Percentiles rank a stretch among this genome's conserved stretches.
Evolutionary conservation across 1,140 invertebrate genomes (phyloP).

Genomic region (Danaus melanippus): DNA sequence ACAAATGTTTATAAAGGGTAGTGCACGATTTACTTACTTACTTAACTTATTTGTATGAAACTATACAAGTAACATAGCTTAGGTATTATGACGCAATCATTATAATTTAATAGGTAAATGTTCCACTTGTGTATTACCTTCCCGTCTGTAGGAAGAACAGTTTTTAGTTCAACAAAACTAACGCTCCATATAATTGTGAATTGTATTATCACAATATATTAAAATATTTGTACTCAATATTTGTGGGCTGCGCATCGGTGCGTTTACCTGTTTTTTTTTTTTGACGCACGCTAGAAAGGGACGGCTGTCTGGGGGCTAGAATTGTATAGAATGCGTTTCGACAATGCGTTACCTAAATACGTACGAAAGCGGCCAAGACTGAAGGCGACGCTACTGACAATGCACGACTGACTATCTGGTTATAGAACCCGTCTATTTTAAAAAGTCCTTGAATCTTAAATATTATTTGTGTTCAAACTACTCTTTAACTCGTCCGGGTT

Average conservation of each 20-base stretch:
- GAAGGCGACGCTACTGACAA: slow-evolving; percentile 62
- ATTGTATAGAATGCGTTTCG: slow-evolving; percentile 49
- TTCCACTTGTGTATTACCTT: too few species aligned
- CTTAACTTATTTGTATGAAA: too few species aligned
- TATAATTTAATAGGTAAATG: too few species aligned
- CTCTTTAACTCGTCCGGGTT: slow-evolving; percentile 41
- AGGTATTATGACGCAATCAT: too few species aligned
- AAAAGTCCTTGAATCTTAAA: slow-evolving; percentile 7
- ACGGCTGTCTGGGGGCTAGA: slow-evolving; percentile 33
- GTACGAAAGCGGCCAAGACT: slow-evolving; percentile 52
- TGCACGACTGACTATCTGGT: slow-evolving; percentile 64
- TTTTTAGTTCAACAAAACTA: too few species aligned
- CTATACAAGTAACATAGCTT: too few species aligned
- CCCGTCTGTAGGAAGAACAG: too few species aligned
- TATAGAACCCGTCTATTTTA: slow-evolving; percentile 45
- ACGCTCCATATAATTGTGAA: too few species aligned
- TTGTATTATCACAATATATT: too few species aligned
- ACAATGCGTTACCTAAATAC: slow-evolving; percentile 46
- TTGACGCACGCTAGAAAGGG: slow-evolving; percentile 44
- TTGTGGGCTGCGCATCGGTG: slow-evolving; percentile 30
- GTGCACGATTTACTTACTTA: too few species aligned
- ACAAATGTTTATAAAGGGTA: too few species aligned
- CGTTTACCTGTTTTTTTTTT: slow-evolving; percentile 61
- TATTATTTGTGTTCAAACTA: slow-evolving; percentile 4
- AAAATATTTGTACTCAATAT: slow-evolving; percentile 17